Evolutionary conservation across 1,140 invertebrate species (phyloP).

Genomic region (Reticulitermes speratus): DNA sequence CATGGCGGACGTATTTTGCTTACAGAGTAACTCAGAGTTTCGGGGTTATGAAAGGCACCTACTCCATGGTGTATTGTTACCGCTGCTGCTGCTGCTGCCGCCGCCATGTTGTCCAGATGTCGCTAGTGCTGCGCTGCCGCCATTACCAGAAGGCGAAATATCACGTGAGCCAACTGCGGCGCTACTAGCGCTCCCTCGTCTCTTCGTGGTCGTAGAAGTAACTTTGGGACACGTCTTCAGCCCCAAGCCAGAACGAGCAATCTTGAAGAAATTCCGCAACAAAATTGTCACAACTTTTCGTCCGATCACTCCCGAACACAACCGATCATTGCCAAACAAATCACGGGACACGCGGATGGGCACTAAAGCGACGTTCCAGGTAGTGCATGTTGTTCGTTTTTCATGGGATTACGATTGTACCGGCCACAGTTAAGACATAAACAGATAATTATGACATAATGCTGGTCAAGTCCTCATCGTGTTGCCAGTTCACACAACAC

Average conservation of each 20-base stretch:
- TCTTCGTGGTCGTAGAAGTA: conserved; percentile 3
- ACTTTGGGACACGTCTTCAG: conserved; percentile 17
- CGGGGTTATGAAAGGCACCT: not conserved
- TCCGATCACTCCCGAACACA: too few species aligned
- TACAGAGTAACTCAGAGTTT: too few species aligned
- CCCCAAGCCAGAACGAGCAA: not conserved
- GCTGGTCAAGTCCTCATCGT: too few species aligned
- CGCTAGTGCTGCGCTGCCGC: not conserved
- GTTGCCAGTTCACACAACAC: too few species aligned
- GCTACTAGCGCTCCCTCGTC: conserved; percentile 2
- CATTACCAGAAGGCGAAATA: conserved; percentile 8
- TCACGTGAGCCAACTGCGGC: not conserved
- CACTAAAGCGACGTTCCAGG: too few species aligned
- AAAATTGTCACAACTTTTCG: not conserved
- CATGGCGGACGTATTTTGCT: too few species aligned
- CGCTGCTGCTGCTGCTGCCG: conserved; percentile 5
- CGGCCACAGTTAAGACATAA: too few species aligned
- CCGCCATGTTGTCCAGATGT: conserved; percentile 7
- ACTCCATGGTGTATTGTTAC: not conserved
- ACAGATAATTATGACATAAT: too few species aligned
- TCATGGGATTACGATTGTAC: too few species aligned
- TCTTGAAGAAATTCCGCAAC: not conserved
- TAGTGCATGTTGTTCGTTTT: too few species aligned
- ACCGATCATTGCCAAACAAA: too few species aligned
- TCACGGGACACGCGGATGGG: too few species aligned